Evolutionary conservation across 1,140 invertebrate species (phyloP), one percentile per base, ranked within the genome.

Genomic region (Eueides isabella): DNA sequence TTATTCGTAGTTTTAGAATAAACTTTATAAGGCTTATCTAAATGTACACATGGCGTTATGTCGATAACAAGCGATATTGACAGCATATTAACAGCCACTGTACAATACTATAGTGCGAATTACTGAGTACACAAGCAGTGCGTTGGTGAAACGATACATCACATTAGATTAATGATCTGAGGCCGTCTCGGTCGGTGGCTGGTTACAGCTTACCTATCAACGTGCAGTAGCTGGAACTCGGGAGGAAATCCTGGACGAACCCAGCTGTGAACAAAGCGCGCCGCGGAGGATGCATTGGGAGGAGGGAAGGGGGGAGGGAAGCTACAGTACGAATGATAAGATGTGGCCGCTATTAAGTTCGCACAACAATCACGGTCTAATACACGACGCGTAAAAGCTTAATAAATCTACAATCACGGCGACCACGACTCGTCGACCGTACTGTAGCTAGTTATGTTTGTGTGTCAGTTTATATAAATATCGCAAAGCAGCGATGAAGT

Each of bases 401-500:
- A 14, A 14, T 14, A 38, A 38, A 38, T 1, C 4, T 38, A 38
- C 14, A 0, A 14, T 16, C 35, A 38, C 12, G 16, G 14, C 35
- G 14, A 2, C 35, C 35, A 38, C 35, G 35, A 38, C 35, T 38
- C 35, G 5, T 38, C 14, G 35, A 38, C 35, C 14, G 5, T 38
- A 14, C 14, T 48, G n/a, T 19, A 31, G 71, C 9, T 61, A 26
- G 71, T 38, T 63, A 62, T 44, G 66, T 73, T 63, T 68, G 72
- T 73, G 66, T 73, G 72, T 68, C 72, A 73, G 55, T 19, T 31
- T 70, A 35, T 67, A 68, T 74, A 74, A 69, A 74, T 74, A 74
- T 74, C 55, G 61, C 38, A 29, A 66, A 72, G 44, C 70, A 28
- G 67, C 67, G 67, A 61, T 71, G 70, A 68, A 69, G 75, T 70